A percentile compares a stretch with the other conserved stretches of the same genome.
Evolutionary conservation across 2,797 vertebrate genomes (phyloP).

Genomic region (Decapterus maruadsi): DNA sequence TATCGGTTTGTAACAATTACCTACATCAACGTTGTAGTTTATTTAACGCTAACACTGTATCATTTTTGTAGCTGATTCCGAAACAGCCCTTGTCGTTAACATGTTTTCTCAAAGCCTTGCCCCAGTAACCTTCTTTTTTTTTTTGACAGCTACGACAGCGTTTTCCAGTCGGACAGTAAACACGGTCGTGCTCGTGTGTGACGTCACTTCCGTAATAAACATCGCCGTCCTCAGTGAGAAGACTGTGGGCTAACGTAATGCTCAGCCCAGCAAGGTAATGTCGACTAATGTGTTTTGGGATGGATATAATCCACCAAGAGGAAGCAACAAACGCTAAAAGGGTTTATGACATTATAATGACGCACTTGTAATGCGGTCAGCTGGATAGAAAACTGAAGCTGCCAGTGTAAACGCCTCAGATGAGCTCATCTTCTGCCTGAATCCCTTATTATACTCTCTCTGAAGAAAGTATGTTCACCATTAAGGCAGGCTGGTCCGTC

Average conservation of each 20-base stretch:
- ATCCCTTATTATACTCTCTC: conserved; percentile 11
- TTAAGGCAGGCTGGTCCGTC: neutral
- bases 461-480: conserved; percentile 44
- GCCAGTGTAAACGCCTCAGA: conserved; percentile 32
- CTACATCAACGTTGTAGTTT: neutral
- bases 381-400: conserved; percentile 30
- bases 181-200: conserved; percentile 13
- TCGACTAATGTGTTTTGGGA: neutral
- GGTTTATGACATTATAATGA: conserved; percentile 8
- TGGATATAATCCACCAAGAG: neutral
- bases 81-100: neutral
- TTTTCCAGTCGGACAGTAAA: conserved; percentile 73
- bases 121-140: neutral
- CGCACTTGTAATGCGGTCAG: conserved; percentile 9
- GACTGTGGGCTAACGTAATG: conserved; percentile 27
- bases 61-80: neutral
- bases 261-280: neutral
- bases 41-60: fast-evolving
- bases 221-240: conserved; percentile 20
- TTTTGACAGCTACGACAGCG: neutral
- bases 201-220: conserved; percentile 78
- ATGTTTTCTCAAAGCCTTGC: neutral
- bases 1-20: neutral
- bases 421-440: conserved; percentile 41
- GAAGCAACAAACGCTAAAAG: neutral